Conservation (phyloP, 2,113 vertebrate genomes). For the Gymnorhina tibicen region DNA sequence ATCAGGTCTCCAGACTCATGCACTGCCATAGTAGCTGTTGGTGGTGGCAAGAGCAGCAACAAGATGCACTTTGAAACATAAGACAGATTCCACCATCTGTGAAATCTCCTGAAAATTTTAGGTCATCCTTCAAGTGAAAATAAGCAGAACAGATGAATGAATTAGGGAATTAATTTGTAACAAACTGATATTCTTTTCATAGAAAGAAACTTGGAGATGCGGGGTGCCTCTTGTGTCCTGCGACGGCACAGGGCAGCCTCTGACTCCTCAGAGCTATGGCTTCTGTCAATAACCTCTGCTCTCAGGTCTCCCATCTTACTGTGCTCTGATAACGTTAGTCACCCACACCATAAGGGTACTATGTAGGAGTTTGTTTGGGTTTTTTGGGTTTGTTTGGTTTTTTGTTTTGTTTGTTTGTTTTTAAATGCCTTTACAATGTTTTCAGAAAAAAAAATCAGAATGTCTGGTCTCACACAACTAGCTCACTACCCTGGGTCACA, state of each 20-base stretch:
- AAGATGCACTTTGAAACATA: neutral
- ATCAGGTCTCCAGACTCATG: neutral
- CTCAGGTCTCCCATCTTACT: neutral
- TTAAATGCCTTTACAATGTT: neutral
- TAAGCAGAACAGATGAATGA: neutral
- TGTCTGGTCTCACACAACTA: neutral
- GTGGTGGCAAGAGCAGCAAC: neutral
- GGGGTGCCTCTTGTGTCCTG: neutral
- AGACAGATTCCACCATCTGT: neutral
- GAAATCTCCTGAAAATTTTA: neutral
- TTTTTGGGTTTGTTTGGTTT: neutral
- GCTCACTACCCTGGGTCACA: neutral
- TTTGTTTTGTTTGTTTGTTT: neutral
- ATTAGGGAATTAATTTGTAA: neutral
- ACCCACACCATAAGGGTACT: neutral
- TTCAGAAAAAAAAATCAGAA: neutral
- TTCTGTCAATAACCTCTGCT: neutral
- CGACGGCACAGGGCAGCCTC: accelerated
- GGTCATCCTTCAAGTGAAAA: neutral
- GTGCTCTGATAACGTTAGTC: neutral
- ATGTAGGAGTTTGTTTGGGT: neutral
- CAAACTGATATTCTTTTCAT: neutral
- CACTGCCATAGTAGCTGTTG: neutral
- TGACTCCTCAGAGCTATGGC: neutral
- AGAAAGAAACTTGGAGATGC: neutral